Evolutionary conservation across 35 echinoderm and acorn worm species (phyloP).

Genomic region (Apostichopus parvimensis): DNA sequence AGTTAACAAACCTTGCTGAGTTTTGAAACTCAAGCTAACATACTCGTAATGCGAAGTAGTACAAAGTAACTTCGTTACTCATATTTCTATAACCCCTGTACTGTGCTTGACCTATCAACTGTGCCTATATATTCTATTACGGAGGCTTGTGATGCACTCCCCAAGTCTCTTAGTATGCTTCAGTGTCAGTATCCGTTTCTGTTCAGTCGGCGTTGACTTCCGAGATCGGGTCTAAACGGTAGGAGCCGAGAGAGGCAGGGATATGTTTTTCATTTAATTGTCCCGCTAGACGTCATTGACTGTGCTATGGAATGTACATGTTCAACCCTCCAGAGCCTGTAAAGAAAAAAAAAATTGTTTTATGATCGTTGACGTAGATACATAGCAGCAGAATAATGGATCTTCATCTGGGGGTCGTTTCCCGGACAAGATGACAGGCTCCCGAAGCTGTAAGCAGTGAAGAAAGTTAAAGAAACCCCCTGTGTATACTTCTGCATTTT

Average conservation of each 20-base stretch:
- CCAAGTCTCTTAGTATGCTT: too few species aligned
- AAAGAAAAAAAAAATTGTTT: not conserved
- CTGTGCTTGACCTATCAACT: too few species aligned
- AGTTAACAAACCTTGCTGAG: too few species aligned
- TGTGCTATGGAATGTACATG: constrained; percentile 29
- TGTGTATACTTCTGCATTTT: too few species aligned
- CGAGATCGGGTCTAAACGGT: not conserved
- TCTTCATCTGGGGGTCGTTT: not conserved
- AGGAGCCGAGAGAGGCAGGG: not conserved
- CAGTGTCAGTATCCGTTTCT: too few species aligned
- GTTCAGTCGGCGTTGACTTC: not conserved
- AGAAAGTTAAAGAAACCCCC: not conserved
- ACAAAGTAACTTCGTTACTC: too few species aligned
- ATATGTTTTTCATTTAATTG: constrained; percentile 14
- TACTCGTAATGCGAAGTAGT: too few species aligned
- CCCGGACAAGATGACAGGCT: not conserved
- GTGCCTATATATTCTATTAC: too few species aligned
- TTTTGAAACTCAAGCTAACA: too few species aligned
- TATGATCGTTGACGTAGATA: constrained; percentile 18
- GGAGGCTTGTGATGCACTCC: too few species aligned
- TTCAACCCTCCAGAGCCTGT: constrained; percentile 21
- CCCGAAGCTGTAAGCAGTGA: not conserved
- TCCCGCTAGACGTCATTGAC: constrained; percentile 39
- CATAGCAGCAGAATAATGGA: not conserved
- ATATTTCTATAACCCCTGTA: too few species aligned